Percentiles rank a stretch among this genome's conserved stretches.
phyloP scores from a whole-genome alignment of 2,797 vertebrate species.

The Hydrolagus colliei region DNA sequence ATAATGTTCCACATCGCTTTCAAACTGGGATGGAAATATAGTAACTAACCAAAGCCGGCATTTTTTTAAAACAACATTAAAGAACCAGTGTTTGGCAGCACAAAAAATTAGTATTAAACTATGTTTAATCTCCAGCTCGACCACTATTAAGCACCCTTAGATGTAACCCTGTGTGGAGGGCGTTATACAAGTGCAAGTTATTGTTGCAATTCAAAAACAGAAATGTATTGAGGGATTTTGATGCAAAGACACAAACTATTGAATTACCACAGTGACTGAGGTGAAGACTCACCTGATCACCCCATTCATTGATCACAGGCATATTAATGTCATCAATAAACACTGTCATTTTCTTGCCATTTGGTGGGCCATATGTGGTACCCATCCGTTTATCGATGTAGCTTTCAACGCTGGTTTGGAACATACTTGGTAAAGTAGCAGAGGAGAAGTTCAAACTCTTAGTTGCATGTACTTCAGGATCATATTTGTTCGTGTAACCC shows the following conservation, averaged over 20 bases:
- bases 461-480: conserved; percentile 62
- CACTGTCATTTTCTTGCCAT: conserved; percentile 70
- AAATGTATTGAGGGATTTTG: neutral
- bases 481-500: conserved; percentile 64
- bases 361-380: conserved; percentile 66
- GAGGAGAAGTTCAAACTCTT: conserved; percentile 74
- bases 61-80: too few species aligned
- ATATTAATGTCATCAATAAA: conserved; percentile 82
- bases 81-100: too few species aligned
- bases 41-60: too few species aligned
- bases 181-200: neutral
- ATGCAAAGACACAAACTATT: neutral
- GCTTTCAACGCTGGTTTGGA: conserved; percentile 67
- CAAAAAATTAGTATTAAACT: too few species aligned
- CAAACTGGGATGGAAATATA: too few species aligned
- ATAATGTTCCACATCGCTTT: too few species aligned
- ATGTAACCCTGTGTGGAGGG: too few species aligned
- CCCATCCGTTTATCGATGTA: conserved; percentile 75
- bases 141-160: too few species aligned
- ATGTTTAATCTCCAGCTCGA: too few species aligned
- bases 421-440: conserved; percentile 65
- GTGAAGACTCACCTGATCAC: conserved; percentile 68
- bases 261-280: neutral
- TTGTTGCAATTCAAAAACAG: neutral
- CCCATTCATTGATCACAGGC: conserved; percentile 79